Conservation (phyloP, 2,888 invertebrate species). For the Baccha elongata region DNA sequence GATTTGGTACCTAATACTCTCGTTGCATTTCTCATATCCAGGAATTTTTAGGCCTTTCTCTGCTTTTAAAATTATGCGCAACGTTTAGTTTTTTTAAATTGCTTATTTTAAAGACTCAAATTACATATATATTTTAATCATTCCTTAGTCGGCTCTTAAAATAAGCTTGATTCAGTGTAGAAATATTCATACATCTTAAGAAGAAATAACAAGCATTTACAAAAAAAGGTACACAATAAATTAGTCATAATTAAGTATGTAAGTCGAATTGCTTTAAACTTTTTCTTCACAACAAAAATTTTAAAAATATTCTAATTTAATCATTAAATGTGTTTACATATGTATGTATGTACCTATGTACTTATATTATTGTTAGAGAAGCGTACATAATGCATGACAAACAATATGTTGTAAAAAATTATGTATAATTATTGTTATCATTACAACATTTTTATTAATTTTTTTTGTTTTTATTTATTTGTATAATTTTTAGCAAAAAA, state of each 20-base stretch:
- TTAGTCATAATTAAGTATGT: background rate
- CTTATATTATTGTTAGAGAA: background rate
- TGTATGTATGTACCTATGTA: too few species aligned
- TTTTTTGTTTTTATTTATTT: constrained; percentile 64
- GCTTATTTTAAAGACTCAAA: too few species aligned
- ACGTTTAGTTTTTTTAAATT: too few species aligned
- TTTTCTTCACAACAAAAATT: background rate
- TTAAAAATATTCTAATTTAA: constrained; percentile 11
- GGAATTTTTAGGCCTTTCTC: too few species aligned
- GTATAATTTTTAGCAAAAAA: constrained; percentile 74
- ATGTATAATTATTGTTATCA: constrained; percentile 20
- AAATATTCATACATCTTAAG: too few species aligned
- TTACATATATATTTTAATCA: too few species aligned
- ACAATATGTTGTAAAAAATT: background rate
- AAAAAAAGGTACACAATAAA: background rate
- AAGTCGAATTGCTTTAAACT: constrained; percentile 32
- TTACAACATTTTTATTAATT: constrained; percentile 66
- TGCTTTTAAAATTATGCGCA: too few species aligned
- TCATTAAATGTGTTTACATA: too few species aligned
- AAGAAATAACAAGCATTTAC: constrained; percentile 52
- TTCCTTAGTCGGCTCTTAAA: too few species aligned
- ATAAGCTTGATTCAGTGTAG: too few species aligned
- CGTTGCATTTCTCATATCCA: too few species aligned
- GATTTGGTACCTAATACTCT: too few species aligned
- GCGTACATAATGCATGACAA: background rate